A percentile compares a stretch with the other conserved stretches of the same genome.
phyloP scores from a whole-genome alignment of 2,888 invertebrate genomes.

The Gymnoscelis rufifasciata region DNA sequence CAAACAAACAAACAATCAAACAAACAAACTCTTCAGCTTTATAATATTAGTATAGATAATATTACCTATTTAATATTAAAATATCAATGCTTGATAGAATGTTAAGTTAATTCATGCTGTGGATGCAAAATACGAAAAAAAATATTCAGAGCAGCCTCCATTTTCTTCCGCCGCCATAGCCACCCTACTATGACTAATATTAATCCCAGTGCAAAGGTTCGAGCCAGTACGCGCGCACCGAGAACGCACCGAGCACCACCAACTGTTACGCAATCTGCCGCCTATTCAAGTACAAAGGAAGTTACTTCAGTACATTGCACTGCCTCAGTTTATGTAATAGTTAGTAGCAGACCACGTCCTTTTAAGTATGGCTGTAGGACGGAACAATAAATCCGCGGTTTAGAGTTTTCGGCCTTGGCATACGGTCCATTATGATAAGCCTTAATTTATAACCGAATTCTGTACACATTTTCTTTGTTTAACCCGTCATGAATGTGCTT shows the following conservation, averaged over 20 bases:
- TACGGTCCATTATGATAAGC: not conserved
- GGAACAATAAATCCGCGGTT: too few species aligned
- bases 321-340: constrained; percentile 4
- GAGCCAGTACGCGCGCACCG: constrained; percentile 21
- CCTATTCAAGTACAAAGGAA: constrained; percentile 16
- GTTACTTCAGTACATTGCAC: constrained; percentile 14
- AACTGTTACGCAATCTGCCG: constrained; percentile 6
- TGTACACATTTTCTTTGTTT: too few species aligned
- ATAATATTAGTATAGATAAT: too few species aligned
- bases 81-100: too few species aligned
- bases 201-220: constrained; percentile 11
- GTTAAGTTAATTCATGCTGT: too few species aligned
- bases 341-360: not conserved
- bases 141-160: not conserved
- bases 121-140: too few species aligned
- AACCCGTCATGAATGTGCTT: too few species aligned
- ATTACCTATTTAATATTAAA: too few species aligned
- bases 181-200: constrained; percentile 17
- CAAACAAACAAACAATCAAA: too few species aligned
- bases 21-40: too few species aligned
- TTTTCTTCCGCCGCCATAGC: not conserved
- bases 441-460: too few species aligned
- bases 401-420: not conserved
- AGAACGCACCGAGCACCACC: constrained; percentile 16
- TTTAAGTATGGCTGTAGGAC: not conserved